Conservation (phyloP, 2,113 vertebrate species). For the Pterophyllum scalare region DNA sequence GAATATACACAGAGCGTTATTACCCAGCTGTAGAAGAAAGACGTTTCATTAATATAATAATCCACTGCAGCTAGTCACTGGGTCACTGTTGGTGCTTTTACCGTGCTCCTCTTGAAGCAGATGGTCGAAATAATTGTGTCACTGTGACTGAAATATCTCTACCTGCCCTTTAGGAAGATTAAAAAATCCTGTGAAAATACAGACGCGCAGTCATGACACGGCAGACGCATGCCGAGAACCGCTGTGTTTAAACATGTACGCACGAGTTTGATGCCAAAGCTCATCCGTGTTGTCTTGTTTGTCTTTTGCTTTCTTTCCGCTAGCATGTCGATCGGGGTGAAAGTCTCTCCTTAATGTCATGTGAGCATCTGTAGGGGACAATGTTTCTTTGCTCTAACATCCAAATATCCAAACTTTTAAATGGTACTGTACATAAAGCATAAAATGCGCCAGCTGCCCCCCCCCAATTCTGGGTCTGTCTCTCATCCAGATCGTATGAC, state of each 20-base stretch:
- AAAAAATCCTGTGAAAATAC: background rate
- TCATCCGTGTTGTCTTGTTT: background rate
- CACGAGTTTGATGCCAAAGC: background rate
- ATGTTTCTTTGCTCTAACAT: background rate
- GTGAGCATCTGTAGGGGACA: background rate
- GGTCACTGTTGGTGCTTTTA: background rate
- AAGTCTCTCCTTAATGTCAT: background rate
- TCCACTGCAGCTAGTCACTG: background rate
- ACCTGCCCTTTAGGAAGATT: background rate
- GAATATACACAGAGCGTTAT: background rate
- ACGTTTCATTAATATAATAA: background rate
- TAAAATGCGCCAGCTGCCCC: too few relatives aligned
- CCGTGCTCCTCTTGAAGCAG: background rate
- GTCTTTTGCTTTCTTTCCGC: background rate
- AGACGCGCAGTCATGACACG: background rate
- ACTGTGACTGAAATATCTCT: background rate
- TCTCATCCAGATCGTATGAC: background rate
- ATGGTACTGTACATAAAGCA: too few relatives aligned
- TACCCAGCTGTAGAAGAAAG: background rate
- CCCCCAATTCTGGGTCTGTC: too few relatives aligned
- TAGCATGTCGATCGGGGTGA: background rate
- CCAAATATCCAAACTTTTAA: too few relatives aligned
- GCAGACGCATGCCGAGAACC: background rate
- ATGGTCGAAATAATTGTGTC: background rate
- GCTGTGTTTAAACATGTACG: background rate